phyloP scores from a whole-genome alignment of 1,140 invertebrate species.

The Drosophila repletoides region DNA sequence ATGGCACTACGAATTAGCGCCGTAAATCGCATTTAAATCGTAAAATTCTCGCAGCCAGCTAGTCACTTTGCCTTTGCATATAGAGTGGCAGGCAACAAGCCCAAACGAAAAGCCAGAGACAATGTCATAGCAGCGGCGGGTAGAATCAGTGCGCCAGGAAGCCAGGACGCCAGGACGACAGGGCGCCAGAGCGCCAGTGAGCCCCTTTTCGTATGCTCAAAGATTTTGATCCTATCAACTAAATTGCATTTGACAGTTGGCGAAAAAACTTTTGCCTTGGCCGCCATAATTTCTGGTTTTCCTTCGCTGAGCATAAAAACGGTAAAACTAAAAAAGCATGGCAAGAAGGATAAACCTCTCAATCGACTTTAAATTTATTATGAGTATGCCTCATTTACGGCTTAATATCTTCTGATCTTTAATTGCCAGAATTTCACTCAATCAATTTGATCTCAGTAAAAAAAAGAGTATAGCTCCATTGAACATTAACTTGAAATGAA shows the following conservation, averaged over 20 bases:
- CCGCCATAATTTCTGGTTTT: slow-evolving; percentile 57
- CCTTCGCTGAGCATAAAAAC: neutral
- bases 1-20: slow-evolving; percentile 77
- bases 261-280: slow-evolving; percentile 68
- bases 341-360: slow-evolving; percentile 16
- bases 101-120: slow-evolving; percentile 16
- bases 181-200: neutral
- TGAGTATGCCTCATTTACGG: slow-evolving; percentile 25
- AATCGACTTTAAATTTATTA: slow-evolving; percentile 33
- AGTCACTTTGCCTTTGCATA: slow-evolving; percentile 70
- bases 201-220: slow-evolving; percentile 45
- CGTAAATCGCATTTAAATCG: slow-evolving; percentile 81
- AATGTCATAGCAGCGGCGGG: slow-evolving; percentile 11
- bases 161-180: slow-evolving; percentile 2
- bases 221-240: slow-evolving; percentile 80
- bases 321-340: neutral
- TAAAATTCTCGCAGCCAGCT: slow-evolving; percentile 70
- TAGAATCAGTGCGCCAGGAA: neutral
- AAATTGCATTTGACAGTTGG: slow-evolving; percentile 81
- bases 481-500: no score
- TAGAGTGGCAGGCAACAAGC: slow-evolving; percentile 30
- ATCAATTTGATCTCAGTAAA: no score
- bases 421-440: neutral
- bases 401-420: neutral
- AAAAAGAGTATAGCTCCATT: no score